A percentile compares a stretch with the other conserved stretches of the same genome.
Conservation (phyloP, 1,140 invertebrate species). For the Solenopsis invicta region DNA sequence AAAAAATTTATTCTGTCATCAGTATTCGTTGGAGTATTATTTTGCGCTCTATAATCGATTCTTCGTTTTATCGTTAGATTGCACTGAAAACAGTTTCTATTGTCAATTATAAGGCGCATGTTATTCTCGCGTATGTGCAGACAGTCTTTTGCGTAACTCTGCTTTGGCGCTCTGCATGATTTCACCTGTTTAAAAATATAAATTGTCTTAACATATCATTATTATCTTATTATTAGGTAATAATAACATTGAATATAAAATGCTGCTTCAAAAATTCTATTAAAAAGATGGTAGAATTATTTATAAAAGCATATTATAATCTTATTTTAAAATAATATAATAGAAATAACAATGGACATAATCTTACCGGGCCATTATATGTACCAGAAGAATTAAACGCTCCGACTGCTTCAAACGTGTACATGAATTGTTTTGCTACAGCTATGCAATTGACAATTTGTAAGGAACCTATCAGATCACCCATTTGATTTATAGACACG, state of each 20-base stretch:
- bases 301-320: not conserved
- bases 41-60: not conserved
- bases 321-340: not conserved
- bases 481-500: constrained; percentile 57
- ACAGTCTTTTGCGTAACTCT: not conserved
- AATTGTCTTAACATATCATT: constrained; percentile 20
- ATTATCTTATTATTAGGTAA: not conserved
- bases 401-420: constrained; percentile 69
- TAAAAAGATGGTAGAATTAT: not conserved
- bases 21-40: not conserved
- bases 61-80: constrained; percentile 42
- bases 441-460: constrained; percentile 73
- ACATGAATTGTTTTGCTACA: constrained; percentile 73
- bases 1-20: not conserved
- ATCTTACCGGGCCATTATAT: constrained; percentile 34
- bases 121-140: not conserved
- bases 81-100: constrained; percentile 34
- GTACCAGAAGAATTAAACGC: not conserved
- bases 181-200: constrained; percentile 47
- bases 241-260: not conserved
- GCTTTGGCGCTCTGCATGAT: not conserved
- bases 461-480: constrained; percentile 70
- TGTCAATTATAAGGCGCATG: not conserved
- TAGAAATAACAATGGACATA: not conserved
- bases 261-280: not conserved